These are phyloP conservation scores for Oncorhynchus masou DNA, from an alignment of 2,113 vertebrate genomes.

Conservation along the genomic window DNA sequence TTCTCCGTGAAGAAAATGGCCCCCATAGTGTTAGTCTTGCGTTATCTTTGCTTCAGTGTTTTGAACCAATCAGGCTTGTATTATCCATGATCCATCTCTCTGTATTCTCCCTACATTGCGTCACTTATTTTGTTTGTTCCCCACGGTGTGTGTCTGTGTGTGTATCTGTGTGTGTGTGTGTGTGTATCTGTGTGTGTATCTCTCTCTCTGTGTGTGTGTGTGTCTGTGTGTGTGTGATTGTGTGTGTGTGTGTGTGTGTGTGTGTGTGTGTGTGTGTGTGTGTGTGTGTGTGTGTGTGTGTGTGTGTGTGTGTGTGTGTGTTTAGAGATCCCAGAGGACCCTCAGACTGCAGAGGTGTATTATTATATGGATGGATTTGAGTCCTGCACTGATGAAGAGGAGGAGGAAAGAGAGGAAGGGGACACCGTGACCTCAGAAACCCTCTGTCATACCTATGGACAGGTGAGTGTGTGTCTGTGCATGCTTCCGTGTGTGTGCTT, in stretches of 20 bases:
- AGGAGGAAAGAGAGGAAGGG: constrained; percentile 26
- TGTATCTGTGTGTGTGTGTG: constrained; percentile 5
- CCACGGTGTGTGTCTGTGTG: constrained; percentile 15
- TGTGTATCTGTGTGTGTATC: too few relatives aligned
- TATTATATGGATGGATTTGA: constrained; percentile 80
- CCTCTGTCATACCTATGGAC: constrained; percentile 57
- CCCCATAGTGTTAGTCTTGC: too few relatives aligned
- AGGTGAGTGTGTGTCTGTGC: constrained; percentile 63
- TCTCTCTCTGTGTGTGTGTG: too few relatives aligned
- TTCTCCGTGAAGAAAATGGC: too few relatives aligned
- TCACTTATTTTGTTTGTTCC: not conserved
- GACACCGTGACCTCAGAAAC: constrained; percentile 24
- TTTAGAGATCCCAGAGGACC: constrained; percentile 84
- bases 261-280: not conserved
- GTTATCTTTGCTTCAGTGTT: too few relatives aligned
- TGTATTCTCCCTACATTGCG: too few relatives aligned
- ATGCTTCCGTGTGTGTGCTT: not conserved
- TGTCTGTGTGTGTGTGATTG: not conserved
- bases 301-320: constrained; percentile 11
- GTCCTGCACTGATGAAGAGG: constrained; percentile 78
- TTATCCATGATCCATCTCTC: too few relatives aligned
- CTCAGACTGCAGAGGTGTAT: constrained; percentile 78
- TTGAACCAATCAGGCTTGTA: too few relatives aligned
- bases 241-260: constrained; percentile 2
- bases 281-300: constrained; percentile 2